Base-by-base conservation (phyloP, 2,113 vertebrate species). In the Cervus canadensis region DNA sequence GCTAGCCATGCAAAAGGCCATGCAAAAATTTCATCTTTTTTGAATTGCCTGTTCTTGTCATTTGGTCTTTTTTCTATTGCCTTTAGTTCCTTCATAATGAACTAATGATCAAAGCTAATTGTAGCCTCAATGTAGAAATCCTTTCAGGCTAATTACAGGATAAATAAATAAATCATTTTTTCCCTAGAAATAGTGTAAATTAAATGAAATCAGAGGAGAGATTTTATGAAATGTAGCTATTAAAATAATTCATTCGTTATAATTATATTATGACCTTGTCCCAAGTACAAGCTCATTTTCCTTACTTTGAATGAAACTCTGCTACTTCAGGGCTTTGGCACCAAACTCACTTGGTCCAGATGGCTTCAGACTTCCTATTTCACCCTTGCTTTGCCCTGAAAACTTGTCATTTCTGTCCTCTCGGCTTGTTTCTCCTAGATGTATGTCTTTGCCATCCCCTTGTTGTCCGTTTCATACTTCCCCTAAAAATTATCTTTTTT, bases 301-400 rank as follows among this genome's bases (percentile, higher is more conserved):
- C 21, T 97, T 95, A 87, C 93, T 95, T 97, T 89, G 30, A 52
- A 12, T 82, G 23, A 89, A 82, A 82, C 19, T 62, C 19, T 67
- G 40, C 14, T 59, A n/a, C 96, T 95, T 91, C 14, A 87, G 82
- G 92, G 48, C 85, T 94, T 90, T 96, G 92, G 96, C 93, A 87
- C 52, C 12, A 16, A 2, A 16, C 16, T 90, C 50, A 26, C 4
- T 81, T 25, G 40, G 26, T 92, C 96, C 78, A 92, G 91, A 95
- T 86, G 95, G 92, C 89, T 95, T 78, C 89, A 78, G 52, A 50
- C 45, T 57, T 97, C 23, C 50, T 71, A 15, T 30, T 71, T 83
- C 89, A 52, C 57, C 71, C 86, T 95, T 89, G 50, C n/a, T 90
- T 85, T 91, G 74, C 23, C 81, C 88, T 95, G 50, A 95, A 97